Percentiles rank a stretch among this genome's conserved stretches.
phyloP scores from a whole-genome alignment of 2,797 vertebrate species.

The Euphonia xanthogaster region DNA sequence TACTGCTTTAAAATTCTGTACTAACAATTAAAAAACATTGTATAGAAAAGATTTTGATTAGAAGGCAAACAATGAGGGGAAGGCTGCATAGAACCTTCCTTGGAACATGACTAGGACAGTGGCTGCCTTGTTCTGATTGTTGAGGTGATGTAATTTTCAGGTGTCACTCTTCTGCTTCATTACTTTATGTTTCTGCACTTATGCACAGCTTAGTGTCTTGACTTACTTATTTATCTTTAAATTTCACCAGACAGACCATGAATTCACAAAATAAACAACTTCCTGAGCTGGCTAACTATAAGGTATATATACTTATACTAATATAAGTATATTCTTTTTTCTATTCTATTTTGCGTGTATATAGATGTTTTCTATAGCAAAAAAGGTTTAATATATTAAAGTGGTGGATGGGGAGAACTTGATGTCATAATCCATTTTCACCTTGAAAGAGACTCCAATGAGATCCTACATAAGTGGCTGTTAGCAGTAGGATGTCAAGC shows the following conservation, averaged over 20 bases:
- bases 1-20: not conserved
- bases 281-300: not conserved
- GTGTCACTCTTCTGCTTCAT: not conserved
- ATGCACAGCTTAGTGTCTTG: not conserved
- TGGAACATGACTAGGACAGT: not conserved
- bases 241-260: not conserved
- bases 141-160: not conserved
- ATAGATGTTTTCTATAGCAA: not conserved
- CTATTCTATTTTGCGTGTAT: not conserved
- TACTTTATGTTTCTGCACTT: not conserved
- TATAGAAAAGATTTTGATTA: not conserved
- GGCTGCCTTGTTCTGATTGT: not conserved
- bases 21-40: not conserved
- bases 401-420: not conserved
- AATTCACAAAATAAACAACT: not conserved
- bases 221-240: not conserved
- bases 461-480: not conserved
- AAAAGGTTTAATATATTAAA: not conserved
- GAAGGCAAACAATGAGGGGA: not conserved
- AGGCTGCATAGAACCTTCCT: not conserved
- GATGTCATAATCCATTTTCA: not conserved
- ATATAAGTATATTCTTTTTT: not conserved
- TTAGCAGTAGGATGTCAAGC: not conserved
- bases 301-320: not conserved
- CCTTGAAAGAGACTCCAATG: not conserved